These are phyloP conservation scores for Aspiorhynchus laticeps DNA, from an alignment of 2,113 vertebrate genomes.

Conservation along the genomic window DNA sequence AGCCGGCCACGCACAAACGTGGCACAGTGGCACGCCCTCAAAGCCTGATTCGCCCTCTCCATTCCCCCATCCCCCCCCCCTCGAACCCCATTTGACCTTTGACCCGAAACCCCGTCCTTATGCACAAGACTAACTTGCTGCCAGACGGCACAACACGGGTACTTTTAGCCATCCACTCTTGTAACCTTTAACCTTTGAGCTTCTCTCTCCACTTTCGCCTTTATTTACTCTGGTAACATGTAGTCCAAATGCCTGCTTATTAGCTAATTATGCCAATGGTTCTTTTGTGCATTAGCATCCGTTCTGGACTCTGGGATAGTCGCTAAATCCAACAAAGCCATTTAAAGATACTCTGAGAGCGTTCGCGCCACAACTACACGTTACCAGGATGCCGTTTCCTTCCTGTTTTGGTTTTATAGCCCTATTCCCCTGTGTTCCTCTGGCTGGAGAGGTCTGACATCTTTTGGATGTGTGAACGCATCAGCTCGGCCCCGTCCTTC, in stretches of 20 bases:
- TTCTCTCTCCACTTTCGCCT: constrained; percentile 48
- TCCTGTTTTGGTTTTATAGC: background rate
- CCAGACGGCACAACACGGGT: constrained; percentile 76
- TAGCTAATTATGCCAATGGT: background rate
- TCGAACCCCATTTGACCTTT: constrained; percentile 44
- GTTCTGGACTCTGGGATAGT: background rate
- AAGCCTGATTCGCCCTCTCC: constrained; percentile 82
- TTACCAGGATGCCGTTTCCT: constrained; percentile 42
- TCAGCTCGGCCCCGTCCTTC: background rate
- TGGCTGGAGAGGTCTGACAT: constrained; percentile 5
- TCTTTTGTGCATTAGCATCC: background rate
- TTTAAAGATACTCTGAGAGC: constrained; percentile 35
- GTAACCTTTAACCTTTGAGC: constrained; percentile 52
- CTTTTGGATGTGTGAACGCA: background rate
- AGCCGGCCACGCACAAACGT: constrained; percentile 91
- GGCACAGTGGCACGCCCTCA: constrained; percentile 98
- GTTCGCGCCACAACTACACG: background rate
- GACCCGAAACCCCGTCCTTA: constrained; percentile 66
- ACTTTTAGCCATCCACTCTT: constrained; percentile 78
- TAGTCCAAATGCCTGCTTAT: constrained; percentile 48
- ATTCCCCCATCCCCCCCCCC: constrained; percentile 12
- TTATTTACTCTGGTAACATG: constrained; percentile 46
- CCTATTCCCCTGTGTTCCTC: background rate
- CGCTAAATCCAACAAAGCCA: constrained; percentile 46
- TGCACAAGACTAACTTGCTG: constrained; percentile 79